Percentiles rank a stretch among this genome's conserved stretches.
phyloP scores from a whole-genome alignment of 2,888 invertebrate species.

The Monopis laevigella region DNA sequence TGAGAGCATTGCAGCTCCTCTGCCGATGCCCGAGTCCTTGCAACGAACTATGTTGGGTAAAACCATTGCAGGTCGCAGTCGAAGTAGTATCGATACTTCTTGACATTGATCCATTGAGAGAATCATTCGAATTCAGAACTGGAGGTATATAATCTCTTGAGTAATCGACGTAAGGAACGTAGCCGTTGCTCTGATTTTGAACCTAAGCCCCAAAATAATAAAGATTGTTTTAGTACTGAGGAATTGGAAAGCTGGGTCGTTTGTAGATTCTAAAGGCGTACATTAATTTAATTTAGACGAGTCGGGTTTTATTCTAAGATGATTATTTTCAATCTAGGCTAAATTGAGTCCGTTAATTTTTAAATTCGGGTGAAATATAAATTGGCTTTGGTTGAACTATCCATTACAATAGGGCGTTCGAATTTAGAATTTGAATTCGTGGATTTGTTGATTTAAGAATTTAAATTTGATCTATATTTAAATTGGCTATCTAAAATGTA shows the following conservation, averaged over 20 bases:
- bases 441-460: no score
- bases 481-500: no score
- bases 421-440: no score
- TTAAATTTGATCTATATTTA: no score
- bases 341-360: no score
- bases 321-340: no score
- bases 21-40: slow-evolving; percentile 30
- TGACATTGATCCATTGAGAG: slow-evolving; percentile 41
- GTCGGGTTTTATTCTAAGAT: no score
- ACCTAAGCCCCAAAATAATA: slow-evolving; percentile 24
- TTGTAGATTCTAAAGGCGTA: not conserved
- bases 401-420: no score
- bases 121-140: slow-evolving; percentile 44
- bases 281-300: not conserved
- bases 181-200: slow-evolving; percentile 77
- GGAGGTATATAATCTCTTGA: slow-evolving; percentile 89
- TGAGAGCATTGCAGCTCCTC: slow-evolving; percentile 38
- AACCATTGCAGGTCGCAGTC: slow-evolving; percentile 13
- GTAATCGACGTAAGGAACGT: slow-evolving; percentile 90
- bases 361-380: no score
- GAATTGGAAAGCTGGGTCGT: no score
- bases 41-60: slow-evolving; percentile 39
- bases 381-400: no score
- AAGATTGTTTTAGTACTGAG: no score
- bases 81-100: slow-evolving; percentile 36